Evolutionary conservation across 2,888 invertebrate species (phyloP).

Genomic region (Diadegma fenestrale): DNA sequence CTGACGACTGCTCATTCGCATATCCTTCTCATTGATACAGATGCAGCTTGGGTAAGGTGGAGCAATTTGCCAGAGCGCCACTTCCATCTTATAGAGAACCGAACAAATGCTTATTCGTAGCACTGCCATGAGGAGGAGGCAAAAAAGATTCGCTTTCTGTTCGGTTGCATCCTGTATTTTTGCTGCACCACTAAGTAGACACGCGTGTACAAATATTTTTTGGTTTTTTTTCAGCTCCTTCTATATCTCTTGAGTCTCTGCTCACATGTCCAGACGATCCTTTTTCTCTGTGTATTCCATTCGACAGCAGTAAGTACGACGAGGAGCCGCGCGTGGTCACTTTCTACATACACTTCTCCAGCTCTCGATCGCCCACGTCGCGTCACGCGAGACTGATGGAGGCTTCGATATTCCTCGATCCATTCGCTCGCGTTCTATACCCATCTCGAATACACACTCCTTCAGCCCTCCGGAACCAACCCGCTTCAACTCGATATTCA

Average conservation of each 20-base stretch:
- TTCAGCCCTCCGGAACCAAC: constrained; percentile 32
- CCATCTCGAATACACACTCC: constrained; percentile 37
- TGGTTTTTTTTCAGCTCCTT: constrained; percentile 15
- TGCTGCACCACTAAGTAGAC: constrained; percentile 34
- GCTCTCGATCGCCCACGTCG: constrained; percentile 73
- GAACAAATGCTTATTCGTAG: constrained; percentile 39
- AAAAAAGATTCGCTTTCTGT: constrained; percentile 40
- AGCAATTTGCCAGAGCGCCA: constrained; percentile 67
- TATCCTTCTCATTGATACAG: constrained; percentile 52
- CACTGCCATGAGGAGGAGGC: constrained; percentile 43
- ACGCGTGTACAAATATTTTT: constrained; percentile 19
- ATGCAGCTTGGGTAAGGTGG: constrained; percentile 58
- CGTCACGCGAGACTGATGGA: constrained; percentile 71
- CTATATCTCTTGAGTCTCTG: constrained; percentile 18
- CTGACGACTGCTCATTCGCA: constrained; percentile 41
- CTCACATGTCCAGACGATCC: constrained; percentile 25
- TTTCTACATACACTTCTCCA: constrained; percentile 63
- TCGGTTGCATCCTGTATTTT: constrained; percentile 21
- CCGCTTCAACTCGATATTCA: constrained; percentile 55
- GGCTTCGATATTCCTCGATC: constrained; percentile 67
- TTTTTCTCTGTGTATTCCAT: constrained; percentile 33
- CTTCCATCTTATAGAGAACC: constrained; percentile 50
- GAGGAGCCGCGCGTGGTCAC: constrained; percentile 42
- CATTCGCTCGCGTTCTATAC: constrained; percentile 40
- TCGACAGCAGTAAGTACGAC: constrained; percentile 42